Evolutionary conservation across 2,113 vertebrate genomes (phyloP).

Genomic region (Larimichthys crocea): DNA sequence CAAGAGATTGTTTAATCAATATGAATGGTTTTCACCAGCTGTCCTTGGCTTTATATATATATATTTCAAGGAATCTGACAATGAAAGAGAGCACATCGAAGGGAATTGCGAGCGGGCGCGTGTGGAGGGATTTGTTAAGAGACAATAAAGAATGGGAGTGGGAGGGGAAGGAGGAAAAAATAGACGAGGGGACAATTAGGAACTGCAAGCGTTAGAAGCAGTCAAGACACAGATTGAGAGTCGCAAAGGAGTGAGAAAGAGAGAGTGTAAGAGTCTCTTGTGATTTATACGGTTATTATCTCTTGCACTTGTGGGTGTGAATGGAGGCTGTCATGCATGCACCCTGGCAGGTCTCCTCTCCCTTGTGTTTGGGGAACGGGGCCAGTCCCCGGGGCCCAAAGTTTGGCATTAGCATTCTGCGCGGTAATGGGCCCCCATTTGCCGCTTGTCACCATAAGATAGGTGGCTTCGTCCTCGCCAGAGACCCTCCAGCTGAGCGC

Average conservation of each 20-base stretch:
- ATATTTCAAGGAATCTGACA: constrained; percentile 42
- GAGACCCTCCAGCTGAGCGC: constrained; percentile 73
- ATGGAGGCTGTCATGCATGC: constrained; percentile 75
- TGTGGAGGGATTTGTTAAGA: constrained; percentile 54
- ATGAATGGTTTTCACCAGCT: constrained; percentile 63
- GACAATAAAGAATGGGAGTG: constrained; percentile 69
- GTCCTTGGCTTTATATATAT: constrained; percentile 34
- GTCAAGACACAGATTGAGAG: constrained; percentile 66
- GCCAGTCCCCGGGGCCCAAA: constrained; percentile 67
- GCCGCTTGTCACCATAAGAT: constrained; percentile 81
- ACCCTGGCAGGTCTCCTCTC: constrained; percentile 69
- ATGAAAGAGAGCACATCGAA: constrained; percentile 42
- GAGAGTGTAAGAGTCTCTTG: constrained; percentile 54
- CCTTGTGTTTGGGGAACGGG: constrained; percentile 61
- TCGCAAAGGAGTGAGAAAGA: constrained; percentile 45
- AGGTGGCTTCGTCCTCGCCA: constrained; percentile 72
- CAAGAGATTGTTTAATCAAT: constrained; percentile 62
- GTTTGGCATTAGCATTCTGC: constrained; percentile 79
- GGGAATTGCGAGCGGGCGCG: constrained; percentile 10
- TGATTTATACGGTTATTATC: constrained; percentile 84
- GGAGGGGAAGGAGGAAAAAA: constrained; percentile 59
- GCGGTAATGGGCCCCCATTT: constrained; percentile 79
- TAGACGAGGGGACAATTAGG: constrained; percentile 70
- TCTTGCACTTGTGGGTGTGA: constrained; percentile 75
- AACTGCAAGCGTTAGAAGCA: constrained; percentile 64